phyloP scores from a whole-genome alignment of 1,140 invertebrate genomes.

The Hyphantria cunea region DNA sequence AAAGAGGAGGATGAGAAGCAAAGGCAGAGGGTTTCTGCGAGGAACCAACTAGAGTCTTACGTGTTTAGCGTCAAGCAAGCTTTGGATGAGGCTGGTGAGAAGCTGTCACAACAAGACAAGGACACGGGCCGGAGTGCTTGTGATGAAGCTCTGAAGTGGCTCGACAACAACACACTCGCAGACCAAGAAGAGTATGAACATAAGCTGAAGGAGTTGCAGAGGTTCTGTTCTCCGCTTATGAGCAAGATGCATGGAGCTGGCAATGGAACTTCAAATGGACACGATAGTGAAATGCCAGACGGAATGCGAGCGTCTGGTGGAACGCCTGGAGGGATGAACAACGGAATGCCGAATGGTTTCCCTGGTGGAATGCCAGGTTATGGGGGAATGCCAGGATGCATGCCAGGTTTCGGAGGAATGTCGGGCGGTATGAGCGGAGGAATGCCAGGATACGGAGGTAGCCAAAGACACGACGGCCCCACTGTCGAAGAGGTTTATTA shows the following conservation, averaged over 20 bases:
- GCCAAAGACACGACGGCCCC: too few species aligned
- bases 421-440: too few species aligned
- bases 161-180: conserved; percentile 84
- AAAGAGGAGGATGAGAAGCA: too few species aligned
- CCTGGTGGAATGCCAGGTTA: too few species aligned
- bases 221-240: neutral
- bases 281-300: neutral
- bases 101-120: conserved; percentile 83
- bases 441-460: too few species aligned
- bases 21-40: too few species aligned
- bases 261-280: too few species aligned
- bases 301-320: neutral
- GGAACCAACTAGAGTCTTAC: conserved; percentile 89
- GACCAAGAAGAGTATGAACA: conserved; percentile 83
- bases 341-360: too few species aligned
- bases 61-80: conserved; percentile 82
- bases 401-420: too few species aligned
- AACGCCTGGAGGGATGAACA: too few species aligned
- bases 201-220: neutral
- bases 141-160: conserved; percentile 70
- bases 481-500: too few species aligned
- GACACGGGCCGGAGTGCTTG: conserved; percentile 80
- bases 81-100: conserved; percentile 72
- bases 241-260: neutral
- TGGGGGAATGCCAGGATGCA: too few species aligned